phyloP scores from a whole-genome alignment of 2,113 vertebrate species.

The Gobio gobio region DNA sequence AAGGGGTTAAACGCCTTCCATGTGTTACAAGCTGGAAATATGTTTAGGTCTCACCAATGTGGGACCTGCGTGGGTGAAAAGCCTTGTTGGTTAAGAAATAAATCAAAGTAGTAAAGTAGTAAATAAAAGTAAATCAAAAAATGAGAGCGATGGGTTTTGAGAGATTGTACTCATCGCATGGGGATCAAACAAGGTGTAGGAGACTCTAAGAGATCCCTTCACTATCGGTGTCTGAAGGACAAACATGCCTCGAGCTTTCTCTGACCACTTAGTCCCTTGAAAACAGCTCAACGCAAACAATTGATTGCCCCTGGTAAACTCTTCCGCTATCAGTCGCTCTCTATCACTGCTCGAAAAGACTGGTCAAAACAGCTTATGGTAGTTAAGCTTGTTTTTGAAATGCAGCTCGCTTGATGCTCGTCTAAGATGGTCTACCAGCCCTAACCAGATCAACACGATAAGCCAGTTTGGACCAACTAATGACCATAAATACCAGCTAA shows the following conservation, averaged over 20 bases:
- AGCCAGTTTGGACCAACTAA: neutral
- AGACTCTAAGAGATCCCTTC: neutral
- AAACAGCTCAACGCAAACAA: slow-evolving; percentile 22
- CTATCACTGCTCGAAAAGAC: neutral
- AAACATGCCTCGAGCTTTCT: slow-evolving; percentile 1
- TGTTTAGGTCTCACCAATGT: slow-evolving; percentile 57
- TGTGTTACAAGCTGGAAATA: slow-evolving; percentile 57
- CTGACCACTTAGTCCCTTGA: slow-evolving; percentile 28
- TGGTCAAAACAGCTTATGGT: neutral
- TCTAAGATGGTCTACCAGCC: neutral
- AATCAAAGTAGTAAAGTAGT: slow-evolving; percentile 69
- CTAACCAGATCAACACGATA: neutral
- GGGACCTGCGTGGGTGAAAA: slow-evolving; percentile 66
- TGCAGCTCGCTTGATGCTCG: neutral
- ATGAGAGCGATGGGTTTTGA: neutral
- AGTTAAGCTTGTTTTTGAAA: neutral
- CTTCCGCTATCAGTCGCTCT: neutral
- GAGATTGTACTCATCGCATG: neutral
- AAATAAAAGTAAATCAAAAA: slow-evolving; percentile 64
- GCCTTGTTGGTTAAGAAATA: slow-evolving; percentile 61
- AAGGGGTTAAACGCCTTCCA: slow-evolving; percentile 58
- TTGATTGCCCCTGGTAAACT: neutral
- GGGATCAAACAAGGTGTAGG: neutral
- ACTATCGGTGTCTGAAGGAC: neutral
- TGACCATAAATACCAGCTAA: neutral